A percentile compares a stretch with the other conserved stretches of the same genome.
Evolutionary conservation across 2,888 invertebrate species (phyloP).

Genomic region (Sceliomorpha sp.): DNA sequence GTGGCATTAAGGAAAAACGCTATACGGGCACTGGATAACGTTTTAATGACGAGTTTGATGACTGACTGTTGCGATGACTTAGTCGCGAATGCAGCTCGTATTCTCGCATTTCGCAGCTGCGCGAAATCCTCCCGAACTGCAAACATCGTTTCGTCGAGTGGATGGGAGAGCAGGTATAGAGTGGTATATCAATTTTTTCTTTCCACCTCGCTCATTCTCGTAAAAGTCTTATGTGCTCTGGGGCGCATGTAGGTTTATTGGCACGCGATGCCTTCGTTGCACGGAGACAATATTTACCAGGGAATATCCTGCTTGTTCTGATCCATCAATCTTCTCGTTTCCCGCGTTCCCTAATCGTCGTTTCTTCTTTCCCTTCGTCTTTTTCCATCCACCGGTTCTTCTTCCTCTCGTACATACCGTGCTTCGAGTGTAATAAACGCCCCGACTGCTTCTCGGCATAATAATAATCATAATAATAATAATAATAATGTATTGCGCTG

Average conservation of each 20-base stretch:
- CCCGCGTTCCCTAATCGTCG: constrained; percentile 43
- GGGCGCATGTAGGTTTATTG: constrained; percentile 32
- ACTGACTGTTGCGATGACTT: constrained; percentile 38
- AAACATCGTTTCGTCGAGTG: constrained; percentile 24
- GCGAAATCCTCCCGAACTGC: constrained; percentile 24
- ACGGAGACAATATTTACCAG: constrained; percentile 42
- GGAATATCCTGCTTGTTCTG: constrained; percentile 32
- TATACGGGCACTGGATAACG: constrained; percentile 40
- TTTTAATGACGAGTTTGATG: constrained; percentile 36
- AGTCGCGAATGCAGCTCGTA: constrained; percentile 25
- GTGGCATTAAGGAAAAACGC: constrained; percentile 9
- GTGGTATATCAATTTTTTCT: constrained; percentile 1
- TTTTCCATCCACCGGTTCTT: too few species aligned
- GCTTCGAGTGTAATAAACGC: too few species aligned
- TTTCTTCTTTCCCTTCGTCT: too few species aligned
- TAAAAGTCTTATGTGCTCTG: constrained; percentile 37
- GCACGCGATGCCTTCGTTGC: constrained; percentile 44
- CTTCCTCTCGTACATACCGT: too few species aligned
- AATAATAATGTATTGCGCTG: too few species aligned
- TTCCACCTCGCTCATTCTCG: constrained; percentile 14
- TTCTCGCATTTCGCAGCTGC: background rate
- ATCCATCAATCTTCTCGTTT: constrained; percentile 35
- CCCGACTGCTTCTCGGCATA: too few species aligned
- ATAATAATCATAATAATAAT: too few species aligned
- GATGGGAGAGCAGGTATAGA: background rate